Base-by-base conservation (phyloP, 2,113 vertebrate species). In the Pagrus major region DNA sequence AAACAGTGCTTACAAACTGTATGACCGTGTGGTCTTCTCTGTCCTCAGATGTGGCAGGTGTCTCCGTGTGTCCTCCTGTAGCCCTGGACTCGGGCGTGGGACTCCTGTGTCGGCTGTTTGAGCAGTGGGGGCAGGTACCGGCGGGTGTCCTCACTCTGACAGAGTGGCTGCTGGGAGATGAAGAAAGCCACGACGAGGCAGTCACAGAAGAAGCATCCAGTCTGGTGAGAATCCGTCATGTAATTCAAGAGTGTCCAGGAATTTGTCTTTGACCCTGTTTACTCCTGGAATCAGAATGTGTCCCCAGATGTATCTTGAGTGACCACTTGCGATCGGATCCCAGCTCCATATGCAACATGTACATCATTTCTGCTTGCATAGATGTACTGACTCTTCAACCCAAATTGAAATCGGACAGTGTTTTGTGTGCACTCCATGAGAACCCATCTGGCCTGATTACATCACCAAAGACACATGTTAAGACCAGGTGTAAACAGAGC, bases 111-210 rank as follows among this genome's bases (percentile, higher is more conserved):
- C 94, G 91, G 79, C 93, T 96, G 83, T 95, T 98, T 1, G 92
- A 86, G 89, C 66, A 29, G 18, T 98, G 97, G 97, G 88, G 90
- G 2, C 86, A 95, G 81, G 78, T 93, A n/a, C 58, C 2, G 0
- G 54, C 90, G 0, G 96, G 96, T 2, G 65, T 96, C 41, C 88
- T 84, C 0, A 29, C 95, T 61, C 89, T 99, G 70, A 90, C 96
- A 12, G 93, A 94, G 42, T 97, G 98, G 97, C 94, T 99, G 81
- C 85, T 99, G 90, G 97, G 95, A 84, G 95, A 96, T 0, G 77
- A 89, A 0, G 82, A 94, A 9, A 52, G 7, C 7, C n/a, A 84
- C 1, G 51, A 23, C 0, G 65, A 85, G 9, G 49, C 37, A 9
- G 82, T 42, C 16, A 11, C 31, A 0, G 91, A 94, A 0, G 83